Evolutionary conservation across 2,888 invertebrate species (phyloP), one percentile per base, ranked within the genome.

Genomic region (Halictus quadricinctus): DNA sequence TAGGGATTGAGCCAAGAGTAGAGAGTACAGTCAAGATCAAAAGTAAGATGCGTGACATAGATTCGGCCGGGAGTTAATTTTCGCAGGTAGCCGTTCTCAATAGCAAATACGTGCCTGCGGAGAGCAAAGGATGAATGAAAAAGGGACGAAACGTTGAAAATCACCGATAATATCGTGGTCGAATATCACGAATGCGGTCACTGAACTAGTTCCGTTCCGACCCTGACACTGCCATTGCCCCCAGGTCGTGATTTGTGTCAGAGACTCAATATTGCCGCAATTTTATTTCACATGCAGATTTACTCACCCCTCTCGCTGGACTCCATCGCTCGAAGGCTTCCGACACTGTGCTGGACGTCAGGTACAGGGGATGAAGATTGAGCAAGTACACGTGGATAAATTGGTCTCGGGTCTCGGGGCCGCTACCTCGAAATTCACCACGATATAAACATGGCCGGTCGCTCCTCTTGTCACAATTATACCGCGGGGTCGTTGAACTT

Each of bases 211-310:
- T 95, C 95, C 93, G 93, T 93, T 93, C 94, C 95, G 95, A 95
- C 96, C 95, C 95, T 96, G 95, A 96, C 95, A 95, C 95, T 95
- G 95, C 95, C 95, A 95, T 95, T 95, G 95, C 95, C 95, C 95
- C 95, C 95, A 94, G 93, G 90, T 89, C 81, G 81, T 90, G 93
- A 94, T 93, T 92, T 93, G 93, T 94, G 94, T 94, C 94, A 94
- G 91, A 93, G 82, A 91, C 91, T 90, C 92, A 92, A 92, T 93
- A 92, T 93, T 92, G 91, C 85, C 88, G 88, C 80, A 64, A 85
- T 90, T 90, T 90, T 75, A 76, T 72, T 82, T 84, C 70, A 66
- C 72, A 80, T 75, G 64, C 73, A 75, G 10, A 69, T 69, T 46
- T 70, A 93, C 94, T 94, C 86, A 94, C 94, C 94, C 90, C 94